Evolutionary conservation across 1,140 invertebrate species (phyloP), one percentile per base, ranked within the genome.

Genomic region (Hypsibius dujardini): DNA sequence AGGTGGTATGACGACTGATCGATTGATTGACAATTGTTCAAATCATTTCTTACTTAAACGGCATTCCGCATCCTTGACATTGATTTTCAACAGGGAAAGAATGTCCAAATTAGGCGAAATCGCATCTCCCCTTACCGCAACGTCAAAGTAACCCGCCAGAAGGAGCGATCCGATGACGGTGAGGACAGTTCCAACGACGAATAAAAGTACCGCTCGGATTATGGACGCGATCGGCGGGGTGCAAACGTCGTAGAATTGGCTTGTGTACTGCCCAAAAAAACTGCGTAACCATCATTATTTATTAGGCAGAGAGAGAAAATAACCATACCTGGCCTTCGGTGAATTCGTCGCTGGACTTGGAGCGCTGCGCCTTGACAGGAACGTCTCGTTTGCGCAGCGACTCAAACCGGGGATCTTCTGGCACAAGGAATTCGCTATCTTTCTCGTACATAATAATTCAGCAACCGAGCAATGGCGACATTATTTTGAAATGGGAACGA

Each of bases 81-180:
- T 45, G 47, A 46, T 47, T 73, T 74, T 56, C 50, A 56, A 7
- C 50, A 56, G n/a, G n/a, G 7, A 56, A 56, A 56, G n/a, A 12
- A 56, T 12, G 7, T 56, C 50, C 7, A 56, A 56, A 56, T 56
- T 56, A 7, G n/a, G 7, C 50, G n/a, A 59, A 72, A 60, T 69
- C 69, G n/a, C 59, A 69, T 28, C 28, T 28, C 47, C 72, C 72
- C 76, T 77, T 80, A 86, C 85, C 79, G 88, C 85, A 3, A 86
- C 83, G 79, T 87, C 84, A 75, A 90, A 87, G 76, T 88, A 84
- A 56, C 89, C 89, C 71, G 86, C 85, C 40, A 90, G 82, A 71
- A 91, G 84, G 69, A 91, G 79, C 72, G 85, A 85, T 47, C 88
- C 88, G 72, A 88, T 81, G 47, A 88, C 82, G 12, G 92, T 83